Evolutionary conservation across 2,797 vertebrate species (phyloP).

Genomic region (Girardinus metallicus): DNA sequence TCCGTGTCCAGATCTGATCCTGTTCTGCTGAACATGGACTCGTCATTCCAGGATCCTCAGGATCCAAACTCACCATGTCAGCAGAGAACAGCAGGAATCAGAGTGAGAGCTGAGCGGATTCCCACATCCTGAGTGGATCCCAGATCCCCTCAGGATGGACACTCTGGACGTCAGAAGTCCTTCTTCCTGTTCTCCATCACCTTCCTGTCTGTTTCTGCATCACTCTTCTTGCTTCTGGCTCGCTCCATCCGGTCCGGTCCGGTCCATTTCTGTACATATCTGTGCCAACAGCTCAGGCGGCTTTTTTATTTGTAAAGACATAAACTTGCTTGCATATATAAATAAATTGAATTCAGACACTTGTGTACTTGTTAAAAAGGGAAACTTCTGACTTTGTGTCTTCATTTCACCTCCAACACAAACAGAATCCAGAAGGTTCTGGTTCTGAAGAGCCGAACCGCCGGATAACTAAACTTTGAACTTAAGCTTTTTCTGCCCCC

Average conservation of each 20-base stretch:
- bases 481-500: background rate
- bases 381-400: conserved; percentile 56
- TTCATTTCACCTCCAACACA: conserved; percentile 48
- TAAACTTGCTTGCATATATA: conserved; percentile 98
- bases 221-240: conserved; percentile 96
- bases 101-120: conserved; percentile 7
- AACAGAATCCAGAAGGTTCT: background rate
- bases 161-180: conserved; percentile 72
- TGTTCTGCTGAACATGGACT: conserved; percentile 35
- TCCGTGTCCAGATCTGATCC: conserved; percentile 82
- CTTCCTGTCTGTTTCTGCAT: conserved; percentile 87
- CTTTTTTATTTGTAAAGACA: conserved; percentile 96
- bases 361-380: conserved; percentile 92
- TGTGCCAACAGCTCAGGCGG: conserved; percentile 97
- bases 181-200: conserved; percentile 61
- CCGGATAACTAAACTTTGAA: background rate
- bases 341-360: conserved; percentile 86
- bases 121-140: background rate
- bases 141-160: conserved; percentile 36
- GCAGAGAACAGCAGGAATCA: conserved; percentile 29
- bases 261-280: conserved; percentile 94
- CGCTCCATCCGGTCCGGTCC: conserved; percentile 91
- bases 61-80: conserved; percentile 26
- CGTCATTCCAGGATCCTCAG: conserved; percentile 26
- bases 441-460: background rate